Evolutionary conservation across 2,113 vertebrate species (phyloP), one percentile per base, ranked within the genome.

Genomic region (Gavialis gangeticus): DNA sequence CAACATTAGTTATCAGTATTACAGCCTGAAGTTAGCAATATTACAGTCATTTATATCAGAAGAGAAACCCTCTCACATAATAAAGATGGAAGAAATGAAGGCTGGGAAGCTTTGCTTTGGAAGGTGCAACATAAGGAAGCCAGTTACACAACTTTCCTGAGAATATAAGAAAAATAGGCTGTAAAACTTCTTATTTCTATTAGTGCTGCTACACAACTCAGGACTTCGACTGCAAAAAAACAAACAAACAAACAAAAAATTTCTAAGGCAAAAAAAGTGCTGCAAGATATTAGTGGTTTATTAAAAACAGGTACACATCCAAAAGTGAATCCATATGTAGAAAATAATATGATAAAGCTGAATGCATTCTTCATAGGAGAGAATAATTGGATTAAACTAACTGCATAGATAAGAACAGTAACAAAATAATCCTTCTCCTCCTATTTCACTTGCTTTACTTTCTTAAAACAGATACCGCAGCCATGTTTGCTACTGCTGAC

Each of bases 321-420:
- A 34, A 12, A 5, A 18, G 60, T 1, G 21, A 4, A n/a, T 15
- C 12, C 6, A 2, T 62, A 60, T 18, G 0, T 4, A 1, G 1
- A 30, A 30, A 58, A n/a, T 14, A 6, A 17, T 14, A 34, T 4
- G 7, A 37, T 64, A 7, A 55, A 60, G 10, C 5, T 14, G 18
- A 81, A 10, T 27, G 2, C 7, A 3, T 5, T 3, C 2, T 71
- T 54, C 12, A 19, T 34, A 58, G 15, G n/a, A 75, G 55, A 21
- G 64, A 88, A 5, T 3, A 15, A 13, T 28, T 63, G 24, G 24
- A 4, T 66, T 69, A 16, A 85, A 75, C 12, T 46, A 46, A 57
- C 34, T 63, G 62, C 13, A 13, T 69, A 75, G 75, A 30, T 37
- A 24, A 63, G 56, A 19, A 14, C 19, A 46, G 16, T 54, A 79